Evolutionary conservation across 2,113 vertebrate species (phyloP).

Genomic region (Phyllostomus discolor): DNA sequence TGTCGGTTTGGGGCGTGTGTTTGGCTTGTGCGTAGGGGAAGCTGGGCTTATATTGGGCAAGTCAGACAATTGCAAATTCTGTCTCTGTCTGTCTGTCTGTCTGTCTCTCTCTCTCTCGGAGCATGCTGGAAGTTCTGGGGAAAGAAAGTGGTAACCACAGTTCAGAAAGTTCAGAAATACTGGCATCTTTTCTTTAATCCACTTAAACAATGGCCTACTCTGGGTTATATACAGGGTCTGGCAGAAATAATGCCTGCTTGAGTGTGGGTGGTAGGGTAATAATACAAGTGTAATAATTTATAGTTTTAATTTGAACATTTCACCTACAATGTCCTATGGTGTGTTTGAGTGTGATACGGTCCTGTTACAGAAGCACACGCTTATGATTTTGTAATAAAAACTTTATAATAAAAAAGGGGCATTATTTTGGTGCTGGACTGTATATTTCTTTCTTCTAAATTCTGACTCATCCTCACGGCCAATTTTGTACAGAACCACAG

Average conservation of each 20-base stretch:
- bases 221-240: background rate
- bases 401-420: too few species aligned
- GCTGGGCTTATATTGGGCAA: background rate
- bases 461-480: background rate
- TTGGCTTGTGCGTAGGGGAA: background rate
- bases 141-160: background rate
- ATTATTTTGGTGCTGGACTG: too few species aligned
- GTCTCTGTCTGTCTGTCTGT: background rate
- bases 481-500: background rate
- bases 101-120: background rate
- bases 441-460: slow-evolving; percentile 8
- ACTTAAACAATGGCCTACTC: background rate
- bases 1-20: background rate
- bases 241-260: too few species aligned
- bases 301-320: too few species aligned
- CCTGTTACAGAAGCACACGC: too few species aligned
- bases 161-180: background rate
- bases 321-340: too few species aligned
- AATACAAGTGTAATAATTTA: too few species aligned
- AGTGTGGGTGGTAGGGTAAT: too few species aligned
- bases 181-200: background rate
- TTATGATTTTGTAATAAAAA: too few species aligned
- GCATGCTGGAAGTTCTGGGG: background rate
- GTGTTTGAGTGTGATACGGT: too few species aligned
- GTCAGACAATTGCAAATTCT: background rate